Conservation (phyloP, 2,888 invertebrate genomes). For the Nephrotoma appendiculata region DNA sequence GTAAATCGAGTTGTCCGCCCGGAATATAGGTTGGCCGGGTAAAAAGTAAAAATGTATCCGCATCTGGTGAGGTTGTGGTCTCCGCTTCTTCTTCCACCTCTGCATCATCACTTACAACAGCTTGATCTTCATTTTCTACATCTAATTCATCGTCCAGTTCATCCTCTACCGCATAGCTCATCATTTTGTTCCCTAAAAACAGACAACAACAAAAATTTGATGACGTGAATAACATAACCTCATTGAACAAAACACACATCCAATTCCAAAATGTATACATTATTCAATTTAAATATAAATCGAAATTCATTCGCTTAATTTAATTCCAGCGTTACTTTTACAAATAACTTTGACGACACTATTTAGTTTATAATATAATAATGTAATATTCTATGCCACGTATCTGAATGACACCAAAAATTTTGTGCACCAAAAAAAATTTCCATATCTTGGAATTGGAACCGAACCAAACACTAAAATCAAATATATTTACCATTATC, state of each 20-base stretch:
- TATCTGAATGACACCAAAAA: neutral
- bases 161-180: constrained; percentile 49
- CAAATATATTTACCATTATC: constrained; percentile 49
- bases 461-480: neutral
- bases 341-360: neutral
- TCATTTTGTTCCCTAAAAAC: constrained; percentile 33
- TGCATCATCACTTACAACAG: constrained; percentile 44
- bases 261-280: neutral
- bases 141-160: constrained; percentile 55
- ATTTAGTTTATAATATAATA: neutral
- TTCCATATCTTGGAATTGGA: constrained; percentile 34
- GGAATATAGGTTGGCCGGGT: constrained; percentile 54
- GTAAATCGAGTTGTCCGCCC: constrained; percentile 49
- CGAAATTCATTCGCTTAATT: neutral
- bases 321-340: neutral
- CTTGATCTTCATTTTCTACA: constrained; percentile 47
- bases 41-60: constrained; percentile 83
- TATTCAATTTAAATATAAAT: neutral
- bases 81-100: constrained; percentile 37
- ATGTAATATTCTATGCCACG: neutral
- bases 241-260: neutral
- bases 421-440: neutral
- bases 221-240: constrained; percentile 1
- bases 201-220: neutral
- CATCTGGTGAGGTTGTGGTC: constrained; percentile 70